Evolutionary conservation across 2,113 vertebrate genomes (phyloP), one percentile per base, ranked within the genome.

Genomic region (Pipa parva): DNA sequence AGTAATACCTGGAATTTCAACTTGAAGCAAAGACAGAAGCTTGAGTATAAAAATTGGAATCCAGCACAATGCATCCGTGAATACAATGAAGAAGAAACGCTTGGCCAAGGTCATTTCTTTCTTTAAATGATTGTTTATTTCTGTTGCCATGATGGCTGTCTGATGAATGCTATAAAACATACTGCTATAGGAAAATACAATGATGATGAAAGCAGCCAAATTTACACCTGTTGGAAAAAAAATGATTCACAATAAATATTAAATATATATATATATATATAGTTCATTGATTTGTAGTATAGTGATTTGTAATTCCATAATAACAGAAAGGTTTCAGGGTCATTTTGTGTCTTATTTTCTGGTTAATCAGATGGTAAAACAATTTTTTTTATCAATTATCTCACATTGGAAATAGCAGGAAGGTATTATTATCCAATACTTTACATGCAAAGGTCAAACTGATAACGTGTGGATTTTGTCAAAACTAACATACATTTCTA

Each of bases 81-180:
- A 95, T 49, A 99, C 94, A 51, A 99, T 99, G 63, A 94, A 97
- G 87, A 98, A 99, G 84, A 99, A 97, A 2, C 95, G 85, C 68
- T 97, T 97, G 74, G 95, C 96, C 29, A 99, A 93, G 27, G 88
- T 88, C 80, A 98, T 88, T 76, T 99, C 96, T 60, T 93, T 95
- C 76, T 92, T 97, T 71, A 99, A 90, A 75, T 95, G 94, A 80
- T 92, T 97, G 81, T 77, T 90, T 83, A 95, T 91, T 83, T 92
- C 93, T n/a, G 89, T 92, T 22, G 93, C 89, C 66, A 90, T 91
- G 4, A 92, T 87, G 4, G 93, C 84, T 26, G 94, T 98, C 72
- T 88, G 89, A 75, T 92, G 95, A 75, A 98, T 88, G 59, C 91
- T 99, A 77, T 98, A 95, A 83, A 99, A 98, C 96, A 99, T 99